These are phyloP conservation scores for Gastracanthus pulcherrimus DNA, from an alignment of 2,888 invertebrate species.

Conservation along the genomic window DNA sequence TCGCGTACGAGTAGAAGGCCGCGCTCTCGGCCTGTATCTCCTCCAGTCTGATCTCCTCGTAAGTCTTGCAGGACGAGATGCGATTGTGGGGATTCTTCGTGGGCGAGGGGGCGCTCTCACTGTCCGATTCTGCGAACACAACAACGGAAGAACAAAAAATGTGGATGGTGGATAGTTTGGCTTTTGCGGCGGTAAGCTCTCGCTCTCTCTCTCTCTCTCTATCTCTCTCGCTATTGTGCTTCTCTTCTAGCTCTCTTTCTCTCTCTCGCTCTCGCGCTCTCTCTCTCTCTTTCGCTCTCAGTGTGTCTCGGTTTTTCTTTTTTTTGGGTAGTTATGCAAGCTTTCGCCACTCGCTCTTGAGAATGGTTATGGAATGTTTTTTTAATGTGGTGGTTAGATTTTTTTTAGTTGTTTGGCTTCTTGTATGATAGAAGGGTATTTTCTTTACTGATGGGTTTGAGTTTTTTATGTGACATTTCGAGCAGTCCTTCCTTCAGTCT, in stretches of 20 bases:
- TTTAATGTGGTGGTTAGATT: neutral
- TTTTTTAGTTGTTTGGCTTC: neutral
- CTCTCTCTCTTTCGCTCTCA: conserved; percentile 33
- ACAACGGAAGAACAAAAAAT: conserved; percentile 72
- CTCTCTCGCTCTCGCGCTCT: neutral
- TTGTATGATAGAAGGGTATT: neutral
- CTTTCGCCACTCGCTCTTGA: neutral
- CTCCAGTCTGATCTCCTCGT: conserved; percentile 85
- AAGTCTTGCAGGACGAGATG: conserved; percentile 80
- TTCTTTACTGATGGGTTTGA: neutral
- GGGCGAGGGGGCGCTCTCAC: conserved; percentile 85
- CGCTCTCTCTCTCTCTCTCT: conserved; percentile 1
- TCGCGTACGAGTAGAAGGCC: conserved; percentile 84
- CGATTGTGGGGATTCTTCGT: conserved; percentile 78
- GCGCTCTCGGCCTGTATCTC: conserved; percentile 86
- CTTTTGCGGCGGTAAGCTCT: no score
- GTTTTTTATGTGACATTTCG: neutral
- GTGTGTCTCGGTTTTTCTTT: conserved; percentile 28
- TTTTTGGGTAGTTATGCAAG: neutral
- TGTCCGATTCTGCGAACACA: conserved; percentile 89
- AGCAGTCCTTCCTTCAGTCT: conserved; percentile 40
- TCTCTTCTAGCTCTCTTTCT: conserved; percentile 38
- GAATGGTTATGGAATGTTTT: neutral
- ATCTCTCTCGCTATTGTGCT: conserved; percentile 32
- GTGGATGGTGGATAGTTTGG: no score